Evolutionary conservation across 1,140 invertebrate genomes (phyloP), one percentile per base, ranked within the genome.

Genomic region (Ceratina calcarata): DNA sequence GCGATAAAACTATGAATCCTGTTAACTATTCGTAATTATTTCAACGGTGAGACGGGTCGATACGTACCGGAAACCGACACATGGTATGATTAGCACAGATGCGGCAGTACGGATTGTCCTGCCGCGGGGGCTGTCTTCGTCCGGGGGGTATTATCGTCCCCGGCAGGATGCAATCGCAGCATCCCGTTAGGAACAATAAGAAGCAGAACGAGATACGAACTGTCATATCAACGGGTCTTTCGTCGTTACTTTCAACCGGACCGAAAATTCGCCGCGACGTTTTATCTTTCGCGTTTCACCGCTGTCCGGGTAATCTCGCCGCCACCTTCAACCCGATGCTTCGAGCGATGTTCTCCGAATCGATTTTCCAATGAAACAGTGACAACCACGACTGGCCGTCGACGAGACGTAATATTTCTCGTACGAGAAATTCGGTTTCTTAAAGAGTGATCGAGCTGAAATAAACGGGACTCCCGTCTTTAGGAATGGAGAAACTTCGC

Each of bases 41-140:
- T 32, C n/a, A 37, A 6, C 2, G 6, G 32, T 45, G 37, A 45
- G 37, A 45, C 8, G 37, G 0, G 37, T 45, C 8, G 37, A 45
- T 82, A 89, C 84, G 73, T 86, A 91, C 89, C 65, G 85, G 86
- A 75, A 83, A 90, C 37, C 67, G 81, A 66, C 89, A 90, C 85
- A 89, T 86, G 22, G 85, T 89, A 76, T 90, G 88, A 81, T 77
- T 67, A 22, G 60, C 6, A 69, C 85, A 91, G 68, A 90, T 81
- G 4, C 57, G 74, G 32, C 89, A 90, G 81, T 90, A 90, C 85
- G 82, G 74, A 65, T 62, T 72, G 18, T 16, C 55, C 55, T 67
- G 15, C 81, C 74, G 20, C 13, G 58, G 3, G 15, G 45, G 37
- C 37, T 45, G 37, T 7, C 37, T 45, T 7, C n/a, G 15, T 4